phyloP scores from a whole-genome alignment of 2,797 vertebrate species.

The Spea hammondii region DNA sequence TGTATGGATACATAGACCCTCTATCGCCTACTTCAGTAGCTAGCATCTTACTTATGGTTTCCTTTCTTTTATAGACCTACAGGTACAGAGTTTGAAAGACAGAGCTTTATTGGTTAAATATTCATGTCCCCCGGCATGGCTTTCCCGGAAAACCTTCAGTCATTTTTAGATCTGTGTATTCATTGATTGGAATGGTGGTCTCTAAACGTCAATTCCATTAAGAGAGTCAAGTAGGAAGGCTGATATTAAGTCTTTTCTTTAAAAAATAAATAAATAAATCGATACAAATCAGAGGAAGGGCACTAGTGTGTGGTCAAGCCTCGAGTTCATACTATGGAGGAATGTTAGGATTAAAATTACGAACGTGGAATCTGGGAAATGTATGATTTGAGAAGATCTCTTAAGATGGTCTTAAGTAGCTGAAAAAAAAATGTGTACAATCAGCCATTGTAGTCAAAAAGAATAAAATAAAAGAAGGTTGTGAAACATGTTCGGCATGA shows the following conservation, averaged over 20 bases:
- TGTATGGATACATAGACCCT: too few species aligned
- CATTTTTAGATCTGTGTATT: conserved; percentile 14
- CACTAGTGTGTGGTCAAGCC: conserved; percentile 16
- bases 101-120: background rate
- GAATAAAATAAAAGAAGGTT: too few species aligned
- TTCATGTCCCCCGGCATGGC: background rate
- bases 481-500: too few species aligned
- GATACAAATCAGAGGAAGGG: conserved; percentile 32
- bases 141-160: conserved; percentile 29
- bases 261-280: conserved; percentile 39
- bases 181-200: conserved; percentile 40
- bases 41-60: too few species aligned
- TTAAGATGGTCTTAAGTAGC: too few species aligned
- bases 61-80: background rate
- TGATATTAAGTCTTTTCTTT: conserved; percentile 26
- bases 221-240: conserved; percentile 20
- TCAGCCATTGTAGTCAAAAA: too few species aligned
- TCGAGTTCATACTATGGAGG: background rate
- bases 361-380: conserved; percentile 8
- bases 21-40: too few species aligned
- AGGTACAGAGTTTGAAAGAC: background rate
- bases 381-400: too few species aligned
- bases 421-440: too few species aligned
- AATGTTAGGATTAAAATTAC: background rate
- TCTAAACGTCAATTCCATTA: conserved; percentile 45